phyloP scores from a whole-genome alignment of 2,797 vertebrate species.

The Avahi laniger region DNA sequence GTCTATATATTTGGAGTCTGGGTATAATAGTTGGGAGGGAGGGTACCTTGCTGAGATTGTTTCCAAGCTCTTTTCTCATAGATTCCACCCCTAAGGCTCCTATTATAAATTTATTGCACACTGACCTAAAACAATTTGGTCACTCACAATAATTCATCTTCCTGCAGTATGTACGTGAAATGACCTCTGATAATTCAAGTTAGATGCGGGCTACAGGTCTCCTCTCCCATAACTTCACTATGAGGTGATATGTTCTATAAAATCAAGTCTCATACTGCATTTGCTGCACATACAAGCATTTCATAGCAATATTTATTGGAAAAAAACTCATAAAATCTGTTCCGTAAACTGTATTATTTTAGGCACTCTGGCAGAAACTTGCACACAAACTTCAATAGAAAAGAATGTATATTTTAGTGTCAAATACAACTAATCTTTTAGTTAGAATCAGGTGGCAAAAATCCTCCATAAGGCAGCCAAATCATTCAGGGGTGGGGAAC shows the following conservation, averaged over 20 bases:
- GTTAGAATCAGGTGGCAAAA: background rate
- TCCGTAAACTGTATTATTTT: background rate
- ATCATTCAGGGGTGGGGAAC: background rate
- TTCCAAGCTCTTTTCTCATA: background rate
- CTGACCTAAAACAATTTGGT: background rate
- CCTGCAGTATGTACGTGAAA: background rate
- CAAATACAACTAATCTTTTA: background rate
- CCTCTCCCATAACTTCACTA: background rate
- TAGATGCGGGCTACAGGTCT: background rate
- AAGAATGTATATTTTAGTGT: background rate
- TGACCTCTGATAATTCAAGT: background rate
- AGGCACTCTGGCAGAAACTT: background rate
- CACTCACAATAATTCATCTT: background rate
- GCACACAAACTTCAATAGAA: background rate
- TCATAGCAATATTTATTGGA: background rate
- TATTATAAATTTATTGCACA: background rate
- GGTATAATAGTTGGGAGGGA: background rate
- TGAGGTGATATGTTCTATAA: background rate
- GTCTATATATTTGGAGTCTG: background rate
- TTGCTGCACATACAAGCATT: background rate
- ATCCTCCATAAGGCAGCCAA: background rate
- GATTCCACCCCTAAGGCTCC: background rate
- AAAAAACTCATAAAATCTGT: background rate
- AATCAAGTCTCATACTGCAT: background rate
- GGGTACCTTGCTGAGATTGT: background rate